Evolutionary conservation across 2,888 invertebrate genomes (phyloP), one percentile per base, ranked within the genome.

Genomic region (Oscheius onirici): DNA sequence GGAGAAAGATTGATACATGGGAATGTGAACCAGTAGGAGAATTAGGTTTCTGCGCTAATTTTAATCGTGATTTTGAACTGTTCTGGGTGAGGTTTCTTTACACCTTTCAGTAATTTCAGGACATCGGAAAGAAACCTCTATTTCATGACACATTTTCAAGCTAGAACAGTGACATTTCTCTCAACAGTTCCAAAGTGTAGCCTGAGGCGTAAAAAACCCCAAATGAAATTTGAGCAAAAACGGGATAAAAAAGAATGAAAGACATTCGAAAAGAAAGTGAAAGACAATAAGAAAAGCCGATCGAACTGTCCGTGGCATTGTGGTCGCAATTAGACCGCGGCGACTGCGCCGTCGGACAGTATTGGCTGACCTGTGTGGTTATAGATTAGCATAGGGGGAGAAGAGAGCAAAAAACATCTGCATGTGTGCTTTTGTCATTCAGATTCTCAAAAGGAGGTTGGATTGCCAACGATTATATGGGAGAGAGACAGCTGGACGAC

Each of bases 271-370:
- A 49, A 49, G 49, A 20, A 17, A 17, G 17, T 49, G 49, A 49
- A 49, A 49, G 22, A 49, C 10, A 15, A 10, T 15, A 22, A 10
- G 2, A 49, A 49, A 17, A 20, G 49, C 20, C 10, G 49, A 17
- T 17, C 8, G 22, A 49, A 49, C 49, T 17, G 20, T 17, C 8
- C 20, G 49, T 49, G 49, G 49, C 49, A 22, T 22, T 17, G 24
- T 49, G 63, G 28, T 43, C 63, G 63, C 63, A 63, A 63, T 63
- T 63, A 63, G 63, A 63, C 63, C 58, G 55, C n/a, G 55, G 55
- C 55, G 55, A 24, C 55, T 13, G 24, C 52, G 61, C 22, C 46
- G 49, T 28, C 15, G 43, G 20, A 34, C 34, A 34, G 34, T 34
- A 34, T 34, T 34, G 34, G 34, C 34, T 34, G 34, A 34, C 34